Evolutionary conservation across 2,888 invertebrate species (phyloP), one percentile per base, ranked within the genome.

Genomic region (Nomada hirtipes): DNA sequence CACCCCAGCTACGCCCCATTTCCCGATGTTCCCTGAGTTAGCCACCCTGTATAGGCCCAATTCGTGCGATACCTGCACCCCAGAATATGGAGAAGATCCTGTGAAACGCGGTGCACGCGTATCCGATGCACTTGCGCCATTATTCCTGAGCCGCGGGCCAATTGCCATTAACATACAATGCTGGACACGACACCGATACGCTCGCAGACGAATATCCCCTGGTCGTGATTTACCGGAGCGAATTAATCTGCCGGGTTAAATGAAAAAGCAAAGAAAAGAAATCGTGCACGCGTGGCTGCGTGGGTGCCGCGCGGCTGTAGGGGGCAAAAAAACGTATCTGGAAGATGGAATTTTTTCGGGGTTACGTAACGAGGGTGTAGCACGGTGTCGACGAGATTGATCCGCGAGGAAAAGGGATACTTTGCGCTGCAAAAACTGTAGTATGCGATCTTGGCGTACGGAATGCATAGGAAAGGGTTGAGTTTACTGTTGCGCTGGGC

Each of bases 111-210:
- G 13, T 65, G 42, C 47, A 42, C n/a, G 42, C 73, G 67, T 61
- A 20, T 63, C 64, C 55, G 79, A 57, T 70, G 83, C 79, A 82
- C 85, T 83, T 71, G 80, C 61, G 50, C 74, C 73, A 86, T 89
- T 87, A 88, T 88, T 84, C 77, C 75, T n/a, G 78, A n/a, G 65
- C 82, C 71, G 73, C 69, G 64, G 82, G 75, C 77, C 83, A 76
- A 88, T 88, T 81, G 78, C 69, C 68, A 90, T 91, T 91, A 91
- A 70, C 90, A 91, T 90, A 91, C 91, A 91, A 91, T 91, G 82
- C 87, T 15, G 63, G 36, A 18, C 52, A 60, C 59, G 69, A 57
- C 36, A 26, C 47, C 44, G 76, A 76, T 79, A 52, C 59, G 69
- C 83, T 64, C 75, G 75, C 61, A 64, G 68, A 65, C 67, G 73